phyloP scores from a whole-genome alignment of 2,113 vertebrate genomes.

The Athene noctua region DNA sequence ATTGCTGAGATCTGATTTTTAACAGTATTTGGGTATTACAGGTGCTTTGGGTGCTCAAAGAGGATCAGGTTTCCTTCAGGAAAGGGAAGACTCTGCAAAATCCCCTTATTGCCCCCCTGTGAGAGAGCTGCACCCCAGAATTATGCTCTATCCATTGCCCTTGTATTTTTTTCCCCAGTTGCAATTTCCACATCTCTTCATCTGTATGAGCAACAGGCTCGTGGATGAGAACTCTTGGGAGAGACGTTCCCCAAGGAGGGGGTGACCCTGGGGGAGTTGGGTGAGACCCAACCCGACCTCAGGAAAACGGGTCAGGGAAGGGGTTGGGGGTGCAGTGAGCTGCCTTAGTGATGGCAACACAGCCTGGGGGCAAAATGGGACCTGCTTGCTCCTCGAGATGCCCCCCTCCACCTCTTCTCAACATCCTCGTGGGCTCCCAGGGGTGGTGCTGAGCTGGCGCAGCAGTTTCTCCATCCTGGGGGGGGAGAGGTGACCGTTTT shows the following conservation, averaged over 20 bases:
- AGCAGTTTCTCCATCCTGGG: background rate
- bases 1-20: background rate
- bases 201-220: accelerated
- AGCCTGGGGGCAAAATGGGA: background rate
- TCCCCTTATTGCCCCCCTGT: background rate
- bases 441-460: background rate
- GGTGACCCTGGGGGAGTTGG: background rate
- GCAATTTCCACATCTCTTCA: background rate
- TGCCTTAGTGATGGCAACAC: background rate
- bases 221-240: background rate
- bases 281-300: accelerated
- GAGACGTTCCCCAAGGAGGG: background rate
- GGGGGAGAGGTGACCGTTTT: background rate
- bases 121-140: background rate
- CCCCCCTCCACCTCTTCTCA: background rate
- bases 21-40: background rate
- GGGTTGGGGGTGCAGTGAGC: background rate
- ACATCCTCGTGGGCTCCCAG: background rate
- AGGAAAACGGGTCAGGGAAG: background rate
- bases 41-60: background rate
- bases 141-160: background rate
- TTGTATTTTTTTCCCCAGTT: background rate
- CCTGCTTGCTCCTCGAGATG: background rate
- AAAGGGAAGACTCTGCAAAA: background rate
- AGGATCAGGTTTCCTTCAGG: background rate